A percentile compares a stretch with the other conserved stretches of the same genome.
These are phyloP conservation scores for Ceyx melanurus DNA, from an alignment of 2,113 vertebrate genomes.

Conservation along the genomic window DNA sequence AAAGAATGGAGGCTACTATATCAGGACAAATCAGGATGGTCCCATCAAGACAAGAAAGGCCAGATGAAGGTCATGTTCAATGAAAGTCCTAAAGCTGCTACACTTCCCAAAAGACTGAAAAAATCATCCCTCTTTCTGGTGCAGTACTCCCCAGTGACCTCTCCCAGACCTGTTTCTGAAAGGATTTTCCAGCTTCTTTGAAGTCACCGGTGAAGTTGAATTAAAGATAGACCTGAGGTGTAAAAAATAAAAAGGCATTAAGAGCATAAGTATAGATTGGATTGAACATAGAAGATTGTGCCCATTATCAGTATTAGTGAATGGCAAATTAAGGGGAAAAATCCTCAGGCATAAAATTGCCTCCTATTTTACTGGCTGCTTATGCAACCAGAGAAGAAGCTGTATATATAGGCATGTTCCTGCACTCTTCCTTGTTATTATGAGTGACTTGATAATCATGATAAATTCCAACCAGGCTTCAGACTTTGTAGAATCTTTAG, in stretches of 20 bases:
- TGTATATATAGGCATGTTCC: neutral
- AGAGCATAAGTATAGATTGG: neutral
- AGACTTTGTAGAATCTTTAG: neutral
- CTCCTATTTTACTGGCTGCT: neutral
- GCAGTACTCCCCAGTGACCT: neutral
- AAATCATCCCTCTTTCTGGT: neutral
- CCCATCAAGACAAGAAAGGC: neutral
- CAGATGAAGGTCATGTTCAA: neutral
- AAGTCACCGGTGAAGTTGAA: neutral
- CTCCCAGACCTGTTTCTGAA: neutral
- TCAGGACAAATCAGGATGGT: conserved; percentile 18
- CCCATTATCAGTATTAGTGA: neutral
- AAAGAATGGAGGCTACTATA: conserved; percentile 10
- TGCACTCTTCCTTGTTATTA: neutral
- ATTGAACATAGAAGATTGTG: neutral
- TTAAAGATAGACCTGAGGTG: neutral
- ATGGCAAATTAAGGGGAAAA: neutral
- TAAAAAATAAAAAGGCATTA: neutral
- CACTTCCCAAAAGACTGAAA: neutral
- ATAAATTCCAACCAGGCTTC: neutral
- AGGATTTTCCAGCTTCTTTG: neutral
- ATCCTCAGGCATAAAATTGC: neutral
- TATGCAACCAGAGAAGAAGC: neutral
- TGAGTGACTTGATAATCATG: neutral
- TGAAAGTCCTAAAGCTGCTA: neutral